Evolutionary conservation across 2,797 vertebrate species (phyloP), one percentile per base, ranked within the genome.

Genomic region (Dipus sagitta): DNA sequence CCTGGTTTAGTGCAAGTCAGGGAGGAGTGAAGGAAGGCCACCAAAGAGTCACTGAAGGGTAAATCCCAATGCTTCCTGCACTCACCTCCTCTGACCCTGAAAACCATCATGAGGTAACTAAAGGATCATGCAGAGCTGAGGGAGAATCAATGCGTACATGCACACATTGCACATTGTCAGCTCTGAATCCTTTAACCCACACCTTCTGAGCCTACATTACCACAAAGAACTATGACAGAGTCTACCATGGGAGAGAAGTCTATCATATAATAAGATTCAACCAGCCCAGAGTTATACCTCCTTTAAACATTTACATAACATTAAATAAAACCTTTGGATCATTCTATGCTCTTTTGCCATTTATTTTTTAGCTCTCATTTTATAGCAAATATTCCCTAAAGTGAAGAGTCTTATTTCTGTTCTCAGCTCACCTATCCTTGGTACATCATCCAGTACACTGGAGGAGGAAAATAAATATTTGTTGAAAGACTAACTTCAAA

Each of bases 401-500:
- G 23, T 77, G 47, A 28, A 91, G 2, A 30, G 2, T 62, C 71
- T 32, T 81, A 71, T 54, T 88, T 68, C 24, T 91, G 15, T 71
- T 85, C 32, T 65, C 42, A 58, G 23, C 17, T 65, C 7, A 42
- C 34, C 71, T 38, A 81, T 62, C n/a, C 52, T 26, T 74, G 5
- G 20, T 47, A 32, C 28, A 32, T n/a, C 34, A 82, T 26, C 67
- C 21, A 78, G 70, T 6, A 84, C 21, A 30, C 4, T 93, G 67
- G 30, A 88, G 10, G 83, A 12, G 82, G 81, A 88, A 20, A 88
- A 81, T 71, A 77, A 93, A 93, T 78, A 77, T 64, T 93, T 85
- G 17, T 86, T 79, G 68, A 84, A 94, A 92, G 52, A 86, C 24
- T 86, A 58, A 64, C 54, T 87, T 90, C 65, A 90, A 60, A 4